Percentiles rank a stretch among this genome's conserved stretches.
These are phyloP conservation scores for Synanceia verrucosa DNA, from an alignment of 2,797 vertebrate species.

Conservation along the genomic window DNA sequence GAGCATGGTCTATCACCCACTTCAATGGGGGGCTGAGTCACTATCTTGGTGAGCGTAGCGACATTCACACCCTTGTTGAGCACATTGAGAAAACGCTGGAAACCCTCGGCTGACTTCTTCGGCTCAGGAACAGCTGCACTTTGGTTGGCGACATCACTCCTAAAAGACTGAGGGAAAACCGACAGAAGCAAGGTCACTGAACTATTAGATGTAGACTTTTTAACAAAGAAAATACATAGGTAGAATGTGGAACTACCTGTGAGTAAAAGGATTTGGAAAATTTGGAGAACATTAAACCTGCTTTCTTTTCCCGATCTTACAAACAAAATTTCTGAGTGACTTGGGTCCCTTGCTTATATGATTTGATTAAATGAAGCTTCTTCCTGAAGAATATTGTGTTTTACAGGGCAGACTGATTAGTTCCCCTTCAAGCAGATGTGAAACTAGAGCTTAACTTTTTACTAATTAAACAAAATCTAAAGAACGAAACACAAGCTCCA, in stretches of 20 bases:
- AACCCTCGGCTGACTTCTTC: constrained; percentile 55
- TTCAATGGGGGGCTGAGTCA: constrained; percentile 35
- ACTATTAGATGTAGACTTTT: not conserved
- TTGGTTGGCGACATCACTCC: constrained; percentile 17
- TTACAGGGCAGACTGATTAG: not conserved
- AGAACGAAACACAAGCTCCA: not conserved
- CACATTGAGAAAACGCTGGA: constrained; percentile 77
- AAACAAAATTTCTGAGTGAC: not conserved
- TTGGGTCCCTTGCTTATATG: not conserved
- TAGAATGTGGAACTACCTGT: not conserved
- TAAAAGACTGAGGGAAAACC: constrained; percentile 53
- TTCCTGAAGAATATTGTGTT: not conserved
- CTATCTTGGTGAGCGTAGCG: constrained; percentile 66
- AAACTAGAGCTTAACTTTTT: not conserved
- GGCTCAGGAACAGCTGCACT: constrained; percentile 11
- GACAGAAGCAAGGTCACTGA: constrained; percentile 16
- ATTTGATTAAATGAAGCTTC: not conserved
- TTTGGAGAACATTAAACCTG: too few species aligned
- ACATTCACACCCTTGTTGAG: constrained; percentile 80
- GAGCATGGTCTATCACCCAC: not conserved
- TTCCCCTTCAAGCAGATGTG: not conserved
- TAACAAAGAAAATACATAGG: not conserved
- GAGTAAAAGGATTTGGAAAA: too few species aligned
- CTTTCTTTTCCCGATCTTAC: too few species aligned
- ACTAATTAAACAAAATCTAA: not conserved